These are phyloP conservation scores for Ceraclea dissimilis DNA, from an alignment of 2,888 invertebrate genomes.

Conservation along the genomic window DNA sequence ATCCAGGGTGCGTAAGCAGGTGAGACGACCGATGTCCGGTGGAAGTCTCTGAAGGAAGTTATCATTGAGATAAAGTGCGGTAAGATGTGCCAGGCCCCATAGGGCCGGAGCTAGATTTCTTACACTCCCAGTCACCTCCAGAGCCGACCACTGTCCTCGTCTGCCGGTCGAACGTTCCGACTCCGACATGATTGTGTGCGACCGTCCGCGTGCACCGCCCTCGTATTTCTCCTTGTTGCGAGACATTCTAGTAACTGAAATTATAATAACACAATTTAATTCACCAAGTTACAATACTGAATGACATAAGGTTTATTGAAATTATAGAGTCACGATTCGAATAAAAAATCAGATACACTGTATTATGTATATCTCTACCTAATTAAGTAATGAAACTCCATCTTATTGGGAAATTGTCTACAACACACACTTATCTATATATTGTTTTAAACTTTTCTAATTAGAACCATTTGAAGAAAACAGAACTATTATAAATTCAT, in stretches of 20 bases:
- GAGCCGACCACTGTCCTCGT: conserved; percentile 78
- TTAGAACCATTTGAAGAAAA: too few relatives aligned
- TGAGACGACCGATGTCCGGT: conserved; percentile 78
- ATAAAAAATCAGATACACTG: too few relatives aligned
- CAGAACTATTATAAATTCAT: too few relatives aligned
- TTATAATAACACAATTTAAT: not conserved
- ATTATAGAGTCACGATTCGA: too few relatives aligned
- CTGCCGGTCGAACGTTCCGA: conserved; percentile 90
- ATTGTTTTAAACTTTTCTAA: too few relatives aligned
- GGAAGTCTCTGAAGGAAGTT: conserved; percentile 90
- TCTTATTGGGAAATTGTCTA: too few relatives aligned
- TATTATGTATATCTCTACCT: too few relatives aligned
- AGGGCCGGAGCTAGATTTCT: conserved; percentile 87
- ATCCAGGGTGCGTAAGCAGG: conserved; percentile 82
- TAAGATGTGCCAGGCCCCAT: conserved; percentile 87
- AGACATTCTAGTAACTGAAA: conserved; percentile 42
- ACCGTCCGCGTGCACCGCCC: conserved; percentile 63
- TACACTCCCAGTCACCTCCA: conserved; percentile 90
- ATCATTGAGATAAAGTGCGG: conserved; percentile 91
- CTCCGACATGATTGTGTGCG: conserved; percentile 85
- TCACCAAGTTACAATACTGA: too few relatives aligned
- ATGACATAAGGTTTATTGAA: too few relatives aligned
- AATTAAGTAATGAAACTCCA: too few relatives aligned
- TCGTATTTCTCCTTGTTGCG: conserved; percentile 88
- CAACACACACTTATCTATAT: too few relatives aligned